Conservation (phyloP, 1,140 invertebrate genomes). For the Batillaria attramentaria region DNA sequence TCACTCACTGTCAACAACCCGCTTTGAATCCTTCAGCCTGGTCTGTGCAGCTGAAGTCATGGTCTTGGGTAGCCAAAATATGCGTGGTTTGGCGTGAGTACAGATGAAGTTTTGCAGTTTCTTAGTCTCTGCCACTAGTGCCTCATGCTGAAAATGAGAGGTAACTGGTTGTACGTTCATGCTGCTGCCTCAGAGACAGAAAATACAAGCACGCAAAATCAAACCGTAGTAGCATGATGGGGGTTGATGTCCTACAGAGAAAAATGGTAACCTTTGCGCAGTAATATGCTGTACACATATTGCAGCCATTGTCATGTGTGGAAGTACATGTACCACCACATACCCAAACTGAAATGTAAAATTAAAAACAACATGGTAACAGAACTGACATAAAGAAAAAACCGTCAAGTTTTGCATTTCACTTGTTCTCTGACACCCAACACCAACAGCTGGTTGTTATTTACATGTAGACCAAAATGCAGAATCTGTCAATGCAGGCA, state of each 20-base stretch:
- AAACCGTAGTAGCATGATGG: too few relatives aligned
- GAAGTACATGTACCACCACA: too few relatives aligned
- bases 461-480: neutral
- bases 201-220: neutral
- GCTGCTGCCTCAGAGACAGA: neutral
- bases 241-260: too few relatives aligned
- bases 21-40: conserved; percentile 75
- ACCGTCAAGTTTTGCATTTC: neutral
- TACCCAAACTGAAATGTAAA: too few relatives aligned
- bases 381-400: too few relatives aligned
- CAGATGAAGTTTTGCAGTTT: conserved; percentile 87
- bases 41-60: conserved; percentile 76
- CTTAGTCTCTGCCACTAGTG: conserved; percentile 87
- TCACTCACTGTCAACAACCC: conserved; percentile 76
- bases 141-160: conserved; percentile 78
- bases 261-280: too few relatives aligned
- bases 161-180: neutral
- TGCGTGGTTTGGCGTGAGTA: conserved; percentile 87
- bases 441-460: neutral
- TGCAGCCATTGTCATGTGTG: too few relatives aligned
- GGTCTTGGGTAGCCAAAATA: conserved; percentile 90
- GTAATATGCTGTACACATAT: too few relatives aligned
- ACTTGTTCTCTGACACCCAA: neutral
- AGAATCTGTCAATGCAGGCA: neutral
- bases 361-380: too few relatives aligned